Conservation (phyloP, 2,888 invertebrate genomes). For the Trachelus tabidus region DNA sequence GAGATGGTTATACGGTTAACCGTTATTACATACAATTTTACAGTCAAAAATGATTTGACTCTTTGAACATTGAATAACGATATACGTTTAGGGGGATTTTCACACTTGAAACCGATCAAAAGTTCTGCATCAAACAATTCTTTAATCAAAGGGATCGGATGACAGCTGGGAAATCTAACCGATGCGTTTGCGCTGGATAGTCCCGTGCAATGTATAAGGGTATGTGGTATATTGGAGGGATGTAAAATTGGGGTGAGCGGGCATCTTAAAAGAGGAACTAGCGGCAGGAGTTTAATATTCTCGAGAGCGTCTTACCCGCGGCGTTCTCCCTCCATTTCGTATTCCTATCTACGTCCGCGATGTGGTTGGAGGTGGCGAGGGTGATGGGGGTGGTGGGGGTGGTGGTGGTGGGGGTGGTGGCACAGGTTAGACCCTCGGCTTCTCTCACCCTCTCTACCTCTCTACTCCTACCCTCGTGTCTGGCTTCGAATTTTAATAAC, state of each 20-base stretch:
- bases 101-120: no score
- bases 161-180: no score
- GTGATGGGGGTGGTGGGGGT: neutral
- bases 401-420: neutral
- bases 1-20: no score
- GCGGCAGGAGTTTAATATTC: constrained; percentile 57
- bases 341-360: no score
- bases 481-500: constrained; percentile 65
- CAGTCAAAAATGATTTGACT: no score
- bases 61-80: no score
- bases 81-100: no score
- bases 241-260: neutral
- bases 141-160: no score
- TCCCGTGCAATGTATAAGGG: no score
- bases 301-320: constrained; percentile 45
- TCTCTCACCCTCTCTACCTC: constrained; percentile 9
- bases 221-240: neutral
- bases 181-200: no score
- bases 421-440: constrained; percentile 13
- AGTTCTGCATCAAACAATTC: no score
- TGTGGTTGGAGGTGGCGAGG: constrained; percentile 22
- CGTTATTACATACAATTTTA: no score
- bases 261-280: neutral
- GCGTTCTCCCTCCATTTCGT: constrained; percentile 16
- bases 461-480: constrained; percentile 38